Evolutionary conservation across 2,113 vertebrate genomes (phyloP).

Genomic region (Engystomops pustulosus): DNA sequence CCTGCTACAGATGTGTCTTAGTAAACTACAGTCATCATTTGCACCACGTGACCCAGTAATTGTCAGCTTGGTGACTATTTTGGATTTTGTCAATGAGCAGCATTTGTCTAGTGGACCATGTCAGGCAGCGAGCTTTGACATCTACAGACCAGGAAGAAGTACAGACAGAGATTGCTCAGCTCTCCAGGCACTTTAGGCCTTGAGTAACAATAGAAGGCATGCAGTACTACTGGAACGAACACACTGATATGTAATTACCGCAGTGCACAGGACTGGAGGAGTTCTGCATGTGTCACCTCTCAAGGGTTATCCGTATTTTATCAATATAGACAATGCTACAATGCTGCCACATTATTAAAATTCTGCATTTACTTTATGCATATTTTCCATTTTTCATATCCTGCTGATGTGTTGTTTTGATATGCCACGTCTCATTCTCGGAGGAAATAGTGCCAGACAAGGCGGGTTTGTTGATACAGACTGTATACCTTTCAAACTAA

Average conservation of each 20-base stretch:
- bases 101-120: conserved; percentile 17
- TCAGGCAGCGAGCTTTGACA: not conserved
- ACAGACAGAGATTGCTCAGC: not conserved
- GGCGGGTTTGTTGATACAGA: conserved; percentile 14
- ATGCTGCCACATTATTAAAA: conserved; percentile 21
- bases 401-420: conserved; percentile 46
- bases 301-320: conserved; percentile 32
- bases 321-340: not conserved
- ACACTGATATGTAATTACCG: conserved; percentile 17
- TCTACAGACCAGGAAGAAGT: not conserved
- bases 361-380: conserved; percentile 39
- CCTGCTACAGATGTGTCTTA: conserved; percentile 36
- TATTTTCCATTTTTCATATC: conserved; percentile 54
- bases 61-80: conserved; percentile 42
- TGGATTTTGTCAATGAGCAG: conserved; percentile 42
- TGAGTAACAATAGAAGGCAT: not conserved
- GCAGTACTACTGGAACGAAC: not conserved
- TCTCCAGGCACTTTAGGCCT: not conserved
- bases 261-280: not conserved
- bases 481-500: conserved; percentile 17
- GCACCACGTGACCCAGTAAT: conserved; percentile 29
- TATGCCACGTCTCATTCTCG: not conserved
- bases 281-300: conserved; percentile 19
- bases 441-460: conserved; percentile 11
- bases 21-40: conserved; percentile 45